These are phyloP conservation scores for Drosophila trapezifrons DNA, from an alignment of 1,140 invertebrate genomes.

Conservation along the genomic window DNA sequence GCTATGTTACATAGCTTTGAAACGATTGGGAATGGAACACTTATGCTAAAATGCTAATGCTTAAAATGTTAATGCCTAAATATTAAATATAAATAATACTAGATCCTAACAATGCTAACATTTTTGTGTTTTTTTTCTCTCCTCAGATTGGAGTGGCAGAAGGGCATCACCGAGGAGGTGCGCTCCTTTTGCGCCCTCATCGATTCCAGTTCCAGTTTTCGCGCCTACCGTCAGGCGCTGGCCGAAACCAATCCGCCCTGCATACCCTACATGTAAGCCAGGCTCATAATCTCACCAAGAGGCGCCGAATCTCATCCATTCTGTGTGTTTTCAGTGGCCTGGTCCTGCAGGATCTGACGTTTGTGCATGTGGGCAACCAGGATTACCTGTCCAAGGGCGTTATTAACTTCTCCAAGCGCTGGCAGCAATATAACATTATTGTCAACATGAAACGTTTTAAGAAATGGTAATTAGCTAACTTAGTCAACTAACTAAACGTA, in stretches of 20 bases:
- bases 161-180: slow-evolving; percentile 95
- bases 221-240: slow-evolving; percentile 96
- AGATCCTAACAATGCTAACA: too few species aligned
- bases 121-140: not conserved
- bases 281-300: too few species aligned
- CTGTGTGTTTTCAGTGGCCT: slow-evolving; percentile 91
- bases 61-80: too few species aligned
- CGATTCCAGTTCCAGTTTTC: slow-evolving; percentile 97
- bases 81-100: too few species aligned
- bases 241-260: slow-evolving; percentile 97
- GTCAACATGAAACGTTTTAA: slow-evolving; percentile 99
- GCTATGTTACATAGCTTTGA: too few species aligned
- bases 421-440: slow-evolving; percentile 99
- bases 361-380: slow-evolving; percentile 98
- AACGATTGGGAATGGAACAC: too few species aligned
- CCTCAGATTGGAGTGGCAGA: slow-evolving; percentile 96
- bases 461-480: slow-evolving; percentile 89
- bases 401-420: slow-evolving; percentile 98
- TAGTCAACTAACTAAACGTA: slow-evolving; percentile 30
- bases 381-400: slow-evolving; percentile 94
- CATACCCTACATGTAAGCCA: slow-evolving; percentile 98
- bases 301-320: not conserved
- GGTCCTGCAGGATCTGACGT: slow-evolving; percentile 99
- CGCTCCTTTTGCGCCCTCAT: slow-evolving; percentile 98
- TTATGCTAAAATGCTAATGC: too few species aligned